Evolutionary conservation across 2,797 vertebrate genomes (phyloP), one percentile per base, ranked within the genome.

Genomic region (Gambusia yucatana): DNA sequence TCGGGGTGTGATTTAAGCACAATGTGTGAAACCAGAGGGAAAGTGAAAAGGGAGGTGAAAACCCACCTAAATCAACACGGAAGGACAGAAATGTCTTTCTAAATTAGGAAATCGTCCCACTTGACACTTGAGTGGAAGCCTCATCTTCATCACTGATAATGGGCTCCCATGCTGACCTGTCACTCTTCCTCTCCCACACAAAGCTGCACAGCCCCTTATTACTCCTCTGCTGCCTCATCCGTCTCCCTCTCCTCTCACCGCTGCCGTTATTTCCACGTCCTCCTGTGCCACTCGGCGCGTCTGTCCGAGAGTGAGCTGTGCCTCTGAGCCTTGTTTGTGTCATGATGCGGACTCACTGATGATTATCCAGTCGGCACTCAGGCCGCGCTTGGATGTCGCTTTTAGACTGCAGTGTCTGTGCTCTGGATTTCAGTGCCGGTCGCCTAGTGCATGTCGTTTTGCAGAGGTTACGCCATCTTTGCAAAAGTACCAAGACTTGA

Each of bases 131-230:
- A 17, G 67, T 83, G 33, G 44, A 77, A 80, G 76, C 73, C 79
- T 65, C 50, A 73, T 83, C 81, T 86, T 84, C 75, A 84, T 87
- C 82, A 77, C 73, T 33, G 36, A 77, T 87, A 84, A 88, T 83
- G 65, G 41, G 81, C 71, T 70, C 47, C 50, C 30, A 43, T 72
- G 44, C 77, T 47, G 50, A 33, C 28, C 81, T 61, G 47, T 78
- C 82, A 44, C 72, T 73, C 69, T 59, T 16, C 28, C 3, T 78
- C 48, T 46, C 59, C 46, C 46, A 46, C 78, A 70, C 83, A 44
- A 72, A 71, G 61, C 41, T 70, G 41, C 50, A 33, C 10, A 33
- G 16, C 50, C 50, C 46, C 47, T 44, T 70, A 80, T 79, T 76
- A 77, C 67, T 41, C 67, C 70, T 75, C 70, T 47, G 13, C 4